These are phyloP conservation scores for Pheosia gnoma DNA, from an alignment of 2,888 invertebrate species.

Conservation along the genomic window DNA sequence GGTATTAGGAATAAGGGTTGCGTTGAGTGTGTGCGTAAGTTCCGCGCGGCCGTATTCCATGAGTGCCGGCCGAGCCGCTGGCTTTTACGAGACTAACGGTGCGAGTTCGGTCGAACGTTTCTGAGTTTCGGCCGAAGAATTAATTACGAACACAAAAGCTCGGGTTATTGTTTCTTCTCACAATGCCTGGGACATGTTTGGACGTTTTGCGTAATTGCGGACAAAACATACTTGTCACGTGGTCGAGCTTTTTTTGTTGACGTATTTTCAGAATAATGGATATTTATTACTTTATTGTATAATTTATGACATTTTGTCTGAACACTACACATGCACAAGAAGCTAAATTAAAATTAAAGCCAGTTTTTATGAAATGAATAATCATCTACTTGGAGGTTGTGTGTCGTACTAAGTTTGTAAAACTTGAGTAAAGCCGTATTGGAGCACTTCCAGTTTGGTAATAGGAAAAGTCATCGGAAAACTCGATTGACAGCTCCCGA, in stretches of 20 bases:
- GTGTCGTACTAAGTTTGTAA: constrained; percentile 20
- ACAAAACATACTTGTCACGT: constrained; percentile 61
- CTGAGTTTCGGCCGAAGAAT: constrained; percentile 66
- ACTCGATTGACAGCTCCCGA: constrained; percentile 37
- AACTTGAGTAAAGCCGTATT: constrained; percentile 37
- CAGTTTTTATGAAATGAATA: too few relatives aligned
- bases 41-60: constrained; percentile 47
- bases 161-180: constrained; percentile 71
- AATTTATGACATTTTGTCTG: not conserved
- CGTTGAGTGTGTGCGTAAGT: constrained; percentile 16
- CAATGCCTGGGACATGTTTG: constrained; percentile 69
- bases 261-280: constrained; percentile 13
- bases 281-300: constrained; percentile 22
- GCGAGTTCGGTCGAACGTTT: constrained; percentile 68
- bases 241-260: constrained; percentile 33
- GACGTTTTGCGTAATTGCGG: constrained; percentile 80
- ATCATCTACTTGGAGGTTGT: too few relatives aligned
- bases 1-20: constrained; percentile 26
- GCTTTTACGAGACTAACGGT: constrained; percentile 75
- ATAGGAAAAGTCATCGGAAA: constrained; percentile 47
- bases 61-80: constrained; percentile 54
- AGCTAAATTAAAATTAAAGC: too few relatives aligned
- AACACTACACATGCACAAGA: not conserved
- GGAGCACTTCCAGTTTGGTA: constrained; percentile 50
- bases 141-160: constrained; percentile 79